Conservation (phyloP, 1,140 invertebrate genomes). For the Oryctes rhinoceros region DNA sequence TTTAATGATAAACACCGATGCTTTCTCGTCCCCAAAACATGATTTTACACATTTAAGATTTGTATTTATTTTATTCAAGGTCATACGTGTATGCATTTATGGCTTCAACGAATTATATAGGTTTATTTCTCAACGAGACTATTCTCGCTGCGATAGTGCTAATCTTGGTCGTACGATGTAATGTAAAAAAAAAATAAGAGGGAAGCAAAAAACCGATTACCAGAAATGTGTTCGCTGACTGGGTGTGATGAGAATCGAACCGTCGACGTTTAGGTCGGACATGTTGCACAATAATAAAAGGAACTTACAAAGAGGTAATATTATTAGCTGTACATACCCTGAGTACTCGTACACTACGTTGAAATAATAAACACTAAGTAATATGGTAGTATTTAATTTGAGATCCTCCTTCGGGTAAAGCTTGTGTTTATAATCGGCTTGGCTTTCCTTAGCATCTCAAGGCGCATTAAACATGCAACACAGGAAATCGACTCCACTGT, state of each 20-base stretch:
- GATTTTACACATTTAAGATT: no score
- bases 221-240: no score
- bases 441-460: constrained; percentile 12
- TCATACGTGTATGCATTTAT: no score
- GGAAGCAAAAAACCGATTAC: no score
- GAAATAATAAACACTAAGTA: constrained; percentile 4
- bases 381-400: neutral
- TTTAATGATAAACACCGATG: no score
- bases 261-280: neutral
- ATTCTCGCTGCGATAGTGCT: no score
- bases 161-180: no score
- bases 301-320: neutral
- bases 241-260: constrained; percentile 9
- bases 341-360: neutral
- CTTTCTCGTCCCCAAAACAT: no score
- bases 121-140: no score
- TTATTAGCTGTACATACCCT: constrained; percentile 22
- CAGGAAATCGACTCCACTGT: neutral
- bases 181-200: no score
- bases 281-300: constrained; percentile 18
- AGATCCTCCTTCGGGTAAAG: neutral
- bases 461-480: constrained; percentile 26
- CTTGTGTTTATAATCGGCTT: neutral
- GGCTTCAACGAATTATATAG: no score
- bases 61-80: no score